These are phyloP conservation scores for Agapornis canus DNA, from an alignment of 2,797 vertebrate species.

Conservation along the genomic window DNA sequence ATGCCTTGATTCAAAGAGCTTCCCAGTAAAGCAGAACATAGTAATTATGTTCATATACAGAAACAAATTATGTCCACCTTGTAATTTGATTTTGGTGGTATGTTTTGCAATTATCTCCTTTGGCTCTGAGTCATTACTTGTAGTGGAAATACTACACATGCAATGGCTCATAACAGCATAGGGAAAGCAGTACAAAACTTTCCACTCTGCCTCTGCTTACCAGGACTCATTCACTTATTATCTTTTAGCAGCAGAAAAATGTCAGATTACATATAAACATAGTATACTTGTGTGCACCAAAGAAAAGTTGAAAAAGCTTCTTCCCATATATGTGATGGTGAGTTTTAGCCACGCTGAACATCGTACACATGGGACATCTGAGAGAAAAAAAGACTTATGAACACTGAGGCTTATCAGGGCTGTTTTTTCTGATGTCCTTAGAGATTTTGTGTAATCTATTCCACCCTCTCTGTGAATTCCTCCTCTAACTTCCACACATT, in stretches of 20 bases:
- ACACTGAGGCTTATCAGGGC: background rate
- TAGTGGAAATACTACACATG: constrained; percentile 75
- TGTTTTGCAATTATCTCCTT: background rate
- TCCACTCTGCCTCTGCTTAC: background rate
- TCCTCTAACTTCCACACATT: background rate
- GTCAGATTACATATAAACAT: background rate
- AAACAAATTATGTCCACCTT: constrained; percentile 14
- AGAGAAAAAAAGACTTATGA: background rate
- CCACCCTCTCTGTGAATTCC: background rate
- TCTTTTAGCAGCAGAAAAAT: background rate
- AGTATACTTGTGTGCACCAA: background rate
- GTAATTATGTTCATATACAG: background rate
- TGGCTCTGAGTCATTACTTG: background rate
- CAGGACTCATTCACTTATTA: background rate
- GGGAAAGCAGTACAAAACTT: background rate
- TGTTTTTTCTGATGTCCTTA: background rate
- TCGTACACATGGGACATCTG: background rate
- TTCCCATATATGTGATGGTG: background rate
- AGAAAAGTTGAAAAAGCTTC: background rate
- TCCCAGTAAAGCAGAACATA: background rate
- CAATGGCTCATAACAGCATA: background rate
- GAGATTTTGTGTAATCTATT: background rate
- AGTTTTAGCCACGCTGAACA: background rate
- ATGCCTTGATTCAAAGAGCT: background rate
- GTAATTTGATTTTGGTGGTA: constrained; percentile 45